These are phyloP conservation scores for Enteromius fasciolatus DNA, from an alignment of 2,797 vertebrate genomes.

Conservation along the genomic window DNA sequence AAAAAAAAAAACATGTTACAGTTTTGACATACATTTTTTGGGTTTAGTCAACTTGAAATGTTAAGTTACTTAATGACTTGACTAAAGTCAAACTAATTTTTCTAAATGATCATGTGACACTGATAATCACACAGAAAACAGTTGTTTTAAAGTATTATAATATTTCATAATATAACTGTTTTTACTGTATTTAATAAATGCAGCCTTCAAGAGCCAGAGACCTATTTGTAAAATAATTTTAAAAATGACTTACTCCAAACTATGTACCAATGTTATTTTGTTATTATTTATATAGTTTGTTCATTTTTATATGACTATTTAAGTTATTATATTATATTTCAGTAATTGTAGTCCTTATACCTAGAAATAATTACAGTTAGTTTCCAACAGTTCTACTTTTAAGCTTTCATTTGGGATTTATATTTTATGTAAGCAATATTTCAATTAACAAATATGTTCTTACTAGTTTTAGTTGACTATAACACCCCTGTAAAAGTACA, in stretches of 20 bases:
- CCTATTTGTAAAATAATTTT: not conserved
- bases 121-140: not conserved
- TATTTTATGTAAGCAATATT: not conserved
- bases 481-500: not conserved
- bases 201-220: not conserved
- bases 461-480: not conserved
- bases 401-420: not conserved
- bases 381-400: not conserved
- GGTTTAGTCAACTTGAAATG: too few species aligned
- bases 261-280: not conserved
- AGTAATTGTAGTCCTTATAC: not conserved
- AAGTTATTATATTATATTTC: not conserved
- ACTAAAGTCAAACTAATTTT: not conserved
- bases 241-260: not conserved
- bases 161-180: not conserved
- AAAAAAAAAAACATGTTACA: too few species aligned
- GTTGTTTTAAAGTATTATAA: not conserved
- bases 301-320: not conserved
- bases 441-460: not conserved
- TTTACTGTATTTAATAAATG: not conserved
- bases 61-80: too few species aligned
- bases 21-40: too few species aligned
- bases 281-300: not conserved
- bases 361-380: not conserved
- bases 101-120: not conserved